A percentile compares a stretch with the other conserved stretches of the same genome.
These are phyloP conservation scores for Halisarca cf. caerulea DNA, from an alignment of 37 sponge, comb jelly and placozoan species.

Conservation along the genomic window DNA sequence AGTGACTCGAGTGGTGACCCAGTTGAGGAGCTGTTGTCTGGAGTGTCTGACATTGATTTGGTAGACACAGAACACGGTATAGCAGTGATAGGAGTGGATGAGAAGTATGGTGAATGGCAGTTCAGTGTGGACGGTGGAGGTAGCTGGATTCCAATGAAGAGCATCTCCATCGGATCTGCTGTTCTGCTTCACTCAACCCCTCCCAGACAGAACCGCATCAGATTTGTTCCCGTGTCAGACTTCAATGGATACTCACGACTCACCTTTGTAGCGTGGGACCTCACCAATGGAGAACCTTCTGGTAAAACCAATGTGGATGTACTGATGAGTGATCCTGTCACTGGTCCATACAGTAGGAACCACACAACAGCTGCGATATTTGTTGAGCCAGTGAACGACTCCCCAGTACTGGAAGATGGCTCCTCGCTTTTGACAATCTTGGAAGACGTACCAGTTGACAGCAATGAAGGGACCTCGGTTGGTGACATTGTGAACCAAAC, in stretches of 20 bases:
- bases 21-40: constrained; percentile 37
- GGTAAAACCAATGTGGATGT: constrained; percentile 53
- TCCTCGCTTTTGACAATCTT: constrained; percentile 35
- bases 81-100: constrained; percentile 65
- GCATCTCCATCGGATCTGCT: constrained; percentile 51
- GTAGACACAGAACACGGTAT: constrained; percentile 57
- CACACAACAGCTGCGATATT: constrained; percentile 50
- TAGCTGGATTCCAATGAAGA: constrained; percentile 57
- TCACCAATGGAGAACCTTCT: constrained; percentile 62
- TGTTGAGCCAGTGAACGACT: constrained; percentile 86
- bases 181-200: constrained; percentile 67
- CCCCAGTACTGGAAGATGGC: constrained; percentile 58
- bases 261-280: constrained; percentile 84
- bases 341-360: constrained; percentile 70
- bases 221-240: constrained; percentile 72
- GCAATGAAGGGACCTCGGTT: constrained; percentile 76
- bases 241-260: constrained; percentile 71
- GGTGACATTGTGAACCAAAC: constrained; percentile 61
- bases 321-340: constrained; percentile 45
- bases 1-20: constrained; percentile 57
- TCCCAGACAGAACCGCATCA: constrained; percentile 36
- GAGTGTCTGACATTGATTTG: constrained; percentile 68
- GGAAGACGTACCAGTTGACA: constrained; percentile 61
- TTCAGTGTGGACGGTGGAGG: constrained; percentile 59
- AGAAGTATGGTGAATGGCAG: constrained; percentile 81